Conservation (phyloP, 23 tunicate genomes). For the Corella eumyota region DNA sequence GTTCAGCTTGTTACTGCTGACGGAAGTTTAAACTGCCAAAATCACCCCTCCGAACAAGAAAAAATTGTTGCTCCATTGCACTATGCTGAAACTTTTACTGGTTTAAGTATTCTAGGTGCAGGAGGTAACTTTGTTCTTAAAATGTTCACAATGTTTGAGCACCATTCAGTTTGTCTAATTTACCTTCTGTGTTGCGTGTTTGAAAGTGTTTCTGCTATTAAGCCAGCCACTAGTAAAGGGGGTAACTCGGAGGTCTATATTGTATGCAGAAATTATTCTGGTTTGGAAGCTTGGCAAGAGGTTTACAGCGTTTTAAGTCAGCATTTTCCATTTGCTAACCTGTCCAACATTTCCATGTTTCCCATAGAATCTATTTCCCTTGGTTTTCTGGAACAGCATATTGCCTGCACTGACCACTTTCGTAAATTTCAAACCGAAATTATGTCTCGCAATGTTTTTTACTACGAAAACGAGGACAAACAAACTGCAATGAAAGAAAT, state of each 20-base stretch:
- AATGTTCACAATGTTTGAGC: conserved; percentile 78
- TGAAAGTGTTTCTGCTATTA: conserved; percentile 25
- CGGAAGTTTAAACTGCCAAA: conserved; percentile 73
- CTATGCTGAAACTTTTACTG: conserved; percentile 40
- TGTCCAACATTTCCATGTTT: conserved; percentile 3
- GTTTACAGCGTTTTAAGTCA: neutral
- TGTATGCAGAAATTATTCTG: conserved; percentile 48
- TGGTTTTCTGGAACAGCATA: conserved; percentile 37
- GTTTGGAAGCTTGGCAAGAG: conserved; percentile 8
- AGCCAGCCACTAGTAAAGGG: conserved; percentile 86
- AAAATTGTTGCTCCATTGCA: conserved; percentile 39
- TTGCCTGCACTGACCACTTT: conserved; percentile 30
- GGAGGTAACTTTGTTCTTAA: conserved; percentile 73
- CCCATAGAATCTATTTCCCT: conserved; percentile 10
- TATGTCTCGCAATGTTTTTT: conserved; percentile 29
- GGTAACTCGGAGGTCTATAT: conserved; percentile 91
- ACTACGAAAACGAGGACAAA: conserved; percentile 7
- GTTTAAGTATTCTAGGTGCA: conserved; percentile 15
- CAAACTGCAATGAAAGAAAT: neutral
- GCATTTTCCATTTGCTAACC: conserved; percentile 21
- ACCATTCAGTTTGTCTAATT: conserved; percentile 42
- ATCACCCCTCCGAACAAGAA: conserved; percentile 66
- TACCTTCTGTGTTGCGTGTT: conserved; percentile 46
- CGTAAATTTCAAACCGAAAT: conserved; percentile 18
- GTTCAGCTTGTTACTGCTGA: conserved; percentile 66